Conservation (phyloP, 2,888 invertebrate species). For the Limnephilus marmoratus region DNA sequence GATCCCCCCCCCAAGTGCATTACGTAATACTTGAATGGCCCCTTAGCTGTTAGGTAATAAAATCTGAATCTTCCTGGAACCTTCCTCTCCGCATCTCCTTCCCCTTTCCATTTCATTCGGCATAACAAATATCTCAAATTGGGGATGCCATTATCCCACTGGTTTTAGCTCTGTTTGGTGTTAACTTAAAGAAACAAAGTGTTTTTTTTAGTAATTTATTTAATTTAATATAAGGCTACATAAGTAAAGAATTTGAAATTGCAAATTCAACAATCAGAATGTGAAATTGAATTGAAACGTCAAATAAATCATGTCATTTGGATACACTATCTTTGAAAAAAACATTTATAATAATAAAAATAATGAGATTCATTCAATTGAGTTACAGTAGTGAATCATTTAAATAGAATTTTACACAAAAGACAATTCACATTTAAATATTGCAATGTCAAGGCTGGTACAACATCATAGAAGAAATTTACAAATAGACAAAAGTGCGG, state of each 20-base stretch:
- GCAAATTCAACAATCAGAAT: slow-evolving; percentile 26
- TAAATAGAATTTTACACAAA: slow-evolving; percentile 11
- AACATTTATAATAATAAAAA: slow-evolving; percentile 15
- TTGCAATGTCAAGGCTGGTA: slow-evolving; percentile 30
- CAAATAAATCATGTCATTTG: slow-evolving; percentile 28
- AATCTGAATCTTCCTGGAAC: too few species aligned
- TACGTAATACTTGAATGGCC: too few species aligned
- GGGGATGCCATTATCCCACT: too few species aligned
- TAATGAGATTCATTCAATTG: slow-evolving; percentile 40
- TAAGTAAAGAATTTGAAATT: slow-evolving; percentile 42
- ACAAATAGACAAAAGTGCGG: not conserved
- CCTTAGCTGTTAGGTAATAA: too few species aligned
- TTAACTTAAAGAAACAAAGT: too few species aligned
- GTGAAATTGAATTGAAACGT: slow-evolving; percentile 21
- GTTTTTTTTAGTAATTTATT: slow-evolving; percentile 2
- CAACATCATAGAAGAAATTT: slow-evolving; percentile 16
- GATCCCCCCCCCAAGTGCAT: too few species aligned
- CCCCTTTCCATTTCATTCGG: too few species aligned
- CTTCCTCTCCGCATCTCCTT: too few species aligned
- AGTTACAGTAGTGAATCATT: not conserved
- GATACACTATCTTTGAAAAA: not conserved
- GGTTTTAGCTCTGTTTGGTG: too few species aligned
- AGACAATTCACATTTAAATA: slow-evolving; percentile 17
- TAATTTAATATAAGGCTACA: slow-evolving; percentile 37
- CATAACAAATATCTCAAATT: too few species aligned